Percentiles rank a stretch among this genome's conserved stretches.
Conservation (phyloP, 2,888 invertebrate genomes). For the Belgica antarctica region DNA sequence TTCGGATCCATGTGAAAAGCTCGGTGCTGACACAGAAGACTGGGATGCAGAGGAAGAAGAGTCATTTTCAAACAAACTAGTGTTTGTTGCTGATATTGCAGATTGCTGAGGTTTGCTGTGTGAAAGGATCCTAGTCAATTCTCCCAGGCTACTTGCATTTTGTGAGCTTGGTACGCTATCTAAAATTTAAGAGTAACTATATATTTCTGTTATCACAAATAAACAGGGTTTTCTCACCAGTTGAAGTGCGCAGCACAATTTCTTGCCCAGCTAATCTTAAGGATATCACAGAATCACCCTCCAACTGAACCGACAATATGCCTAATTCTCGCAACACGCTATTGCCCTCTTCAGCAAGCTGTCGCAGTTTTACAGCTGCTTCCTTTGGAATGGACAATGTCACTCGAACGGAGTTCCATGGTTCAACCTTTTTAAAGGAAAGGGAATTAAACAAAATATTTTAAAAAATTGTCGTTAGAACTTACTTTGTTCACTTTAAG, state of each 20-base stretch:
- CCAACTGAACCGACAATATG: constrained; percentile 92
- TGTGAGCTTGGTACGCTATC: constrained; percentile 48
- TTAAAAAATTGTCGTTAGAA: background rate
- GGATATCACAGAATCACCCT: constrained; percentile 78
- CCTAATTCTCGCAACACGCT: constrained; percentile 86
- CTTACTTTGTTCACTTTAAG: constrained; percentile 66
- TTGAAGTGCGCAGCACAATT: constrained; percentile 62
- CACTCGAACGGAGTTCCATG: constrained; percentile 97
- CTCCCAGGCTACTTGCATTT: constrained; percentile 49
- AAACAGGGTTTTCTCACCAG: constrained; percentile 21
- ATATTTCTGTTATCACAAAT: background rate
- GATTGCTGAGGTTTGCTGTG: constrained; percentile 46
- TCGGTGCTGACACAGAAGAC: background rate
- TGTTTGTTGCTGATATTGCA: constrained; percentile 46
- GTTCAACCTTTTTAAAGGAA: constrained; percentile 67
- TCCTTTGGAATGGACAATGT: constrained; percentile 96
- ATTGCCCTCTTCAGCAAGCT: constrained; percentile 88
- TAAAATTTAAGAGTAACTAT: constrained; percentile 38
- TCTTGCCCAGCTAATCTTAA: constrained; percentile 71
- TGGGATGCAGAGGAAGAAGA: constrained; percentile 44
- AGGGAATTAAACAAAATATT: background rate
- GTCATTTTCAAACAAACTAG: too few relatives aligned
- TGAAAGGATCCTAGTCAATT: constrained; percentile 48
- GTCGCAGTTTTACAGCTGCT: constrained; percentile 86
- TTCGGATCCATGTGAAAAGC: background rate